Base-by-base conservation (phyloP, 2,888 invertebrate genomes). In the Agrochola macilenta region DNA sequence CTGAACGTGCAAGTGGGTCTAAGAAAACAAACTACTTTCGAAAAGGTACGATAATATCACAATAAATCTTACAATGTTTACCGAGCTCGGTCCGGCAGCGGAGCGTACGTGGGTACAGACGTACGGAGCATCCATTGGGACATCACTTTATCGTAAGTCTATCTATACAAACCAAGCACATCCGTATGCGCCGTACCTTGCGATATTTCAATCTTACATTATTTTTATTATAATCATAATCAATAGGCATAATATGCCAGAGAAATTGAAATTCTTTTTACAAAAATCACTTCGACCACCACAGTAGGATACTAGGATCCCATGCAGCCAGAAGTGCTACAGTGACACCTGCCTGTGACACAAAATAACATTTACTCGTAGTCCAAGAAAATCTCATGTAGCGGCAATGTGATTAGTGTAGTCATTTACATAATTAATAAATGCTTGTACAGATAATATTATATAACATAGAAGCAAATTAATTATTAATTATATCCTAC, bases 21-120 rank as follows among this genome's bases (percentile, higher is more conserved):
- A n/a, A 23, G 35, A 61, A 72, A 52, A 68, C 70, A 17, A n/a
- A 5, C 46, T 35, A 20, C 23, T 20, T 30, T 71, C n/a, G n/a
- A 72, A 74, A 46, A 54, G 20, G 23, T 74, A 75, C 61, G 30
- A 46, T 49, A 75, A 54, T 75, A 75, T 63, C 75, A 76, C 63
- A 58, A 63, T 54, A 61, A 43, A 52, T 7, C 14, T 54, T 76
- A 76, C 75, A 75, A 75, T 76, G 75, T 76, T 54, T 54, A 54
- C 75, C 30, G 76, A n/a, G n/a, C 5, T n/a, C n/a, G 11, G 12
- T n/a, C n/a, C 7, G 39, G 17, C n/a, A 11, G 20, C 23, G 30
- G 8, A 23, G 11, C 9, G 2, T 69, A 5, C 20, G 5, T 49
- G 9, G 9, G 8, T 43, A 23, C 23, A 46, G 46, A 30, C 8